Conservation (phyloP, 2,797 vertebrate species). For the Manis crassicaudata region DNA sequence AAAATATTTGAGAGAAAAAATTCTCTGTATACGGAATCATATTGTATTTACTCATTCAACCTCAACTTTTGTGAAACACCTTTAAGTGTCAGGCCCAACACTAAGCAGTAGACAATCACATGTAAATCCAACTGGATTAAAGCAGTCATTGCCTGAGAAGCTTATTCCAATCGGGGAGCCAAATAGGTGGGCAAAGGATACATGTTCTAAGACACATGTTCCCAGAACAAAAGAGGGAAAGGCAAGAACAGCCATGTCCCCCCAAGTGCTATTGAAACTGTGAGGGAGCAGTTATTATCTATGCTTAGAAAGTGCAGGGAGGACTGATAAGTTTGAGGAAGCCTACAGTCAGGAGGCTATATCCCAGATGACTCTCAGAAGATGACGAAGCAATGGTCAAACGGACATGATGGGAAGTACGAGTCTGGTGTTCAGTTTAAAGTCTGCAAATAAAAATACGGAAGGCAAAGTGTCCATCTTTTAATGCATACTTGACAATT, state of each 20-base stretch:
- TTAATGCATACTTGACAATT: not conserved
- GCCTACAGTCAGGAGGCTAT: not conserved
- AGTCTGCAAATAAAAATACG: not conserved
- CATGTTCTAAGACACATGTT: not conserved
- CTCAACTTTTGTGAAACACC: not conserved
- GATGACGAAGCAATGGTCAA: not conserved
- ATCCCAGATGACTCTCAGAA: too few species aligned
- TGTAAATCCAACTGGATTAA: not conserved
- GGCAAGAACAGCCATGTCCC: not conserved
- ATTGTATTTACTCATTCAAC: constrained; percentile 25
- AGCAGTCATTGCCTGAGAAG: not conserved
- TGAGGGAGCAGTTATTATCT: not conserved
- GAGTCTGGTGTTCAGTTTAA: not conserved
- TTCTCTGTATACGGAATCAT: not conserved
- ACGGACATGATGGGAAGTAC: not conserved
- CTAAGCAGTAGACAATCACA: not conserved
- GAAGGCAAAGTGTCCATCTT: not conserved
- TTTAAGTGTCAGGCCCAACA: not conserved
- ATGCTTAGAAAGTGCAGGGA: too few species aligned
- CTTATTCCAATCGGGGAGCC: not conserved
- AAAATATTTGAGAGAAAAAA: not conserved
- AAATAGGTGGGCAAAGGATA: not conserved
- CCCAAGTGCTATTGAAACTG: not conserved
- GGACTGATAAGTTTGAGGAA: not conserved
- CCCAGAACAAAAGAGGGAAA: not conserved